These are phyloP conservation scores for Lepidochitona cinerea DNA, from an alignment of 2,888 invertebrate species.

Conservation along the genomic window DNA sequence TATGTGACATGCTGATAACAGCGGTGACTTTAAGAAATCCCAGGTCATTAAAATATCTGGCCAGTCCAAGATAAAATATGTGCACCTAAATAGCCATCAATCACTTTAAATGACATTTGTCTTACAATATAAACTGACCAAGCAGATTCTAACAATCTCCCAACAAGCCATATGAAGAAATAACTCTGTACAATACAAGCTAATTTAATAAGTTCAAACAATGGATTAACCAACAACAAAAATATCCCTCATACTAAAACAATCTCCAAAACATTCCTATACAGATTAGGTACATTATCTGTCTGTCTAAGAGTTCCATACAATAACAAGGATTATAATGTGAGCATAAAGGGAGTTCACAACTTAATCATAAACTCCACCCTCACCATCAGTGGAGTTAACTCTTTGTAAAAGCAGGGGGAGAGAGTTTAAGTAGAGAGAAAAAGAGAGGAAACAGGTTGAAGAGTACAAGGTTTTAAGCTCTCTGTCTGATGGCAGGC, in stretches of 20 bases:
- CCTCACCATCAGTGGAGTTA: too few species aligned
- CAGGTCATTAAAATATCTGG: too few species aligned
- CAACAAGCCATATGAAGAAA: neutral
- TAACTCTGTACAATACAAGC: slow-evolving; percentile 6
- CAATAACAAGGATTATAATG: too few species aligned
- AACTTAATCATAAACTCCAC: too few species aligned
- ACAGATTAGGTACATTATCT: neutral
- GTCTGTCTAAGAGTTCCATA: neutral
- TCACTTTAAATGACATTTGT: neutral
- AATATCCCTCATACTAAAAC: neutral
- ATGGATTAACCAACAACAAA: slow-evolving; percentile 6
- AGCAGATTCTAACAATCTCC: neutral
- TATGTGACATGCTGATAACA: too few species aligned
- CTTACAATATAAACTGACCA: neutral
- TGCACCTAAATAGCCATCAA: neutral
- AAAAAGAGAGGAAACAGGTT: neutral
- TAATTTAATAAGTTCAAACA: neutral
- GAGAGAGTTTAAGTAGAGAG: too few species aligned
- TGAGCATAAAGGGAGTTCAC: too few species aligned
- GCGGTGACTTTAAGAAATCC: too few species aligned
- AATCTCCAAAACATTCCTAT: neutral
- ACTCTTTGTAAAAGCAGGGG: too few species aligned
- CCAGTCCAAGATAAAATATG: slow-evolving; percentile 8
- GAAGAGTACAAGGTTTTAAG: slow-evolving; percentile 4
- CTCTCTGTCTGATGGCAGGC: neutral